Conservation (phyloP, 2,888 invertebrate genomes). For the Ectemnius continuus region DNA sequence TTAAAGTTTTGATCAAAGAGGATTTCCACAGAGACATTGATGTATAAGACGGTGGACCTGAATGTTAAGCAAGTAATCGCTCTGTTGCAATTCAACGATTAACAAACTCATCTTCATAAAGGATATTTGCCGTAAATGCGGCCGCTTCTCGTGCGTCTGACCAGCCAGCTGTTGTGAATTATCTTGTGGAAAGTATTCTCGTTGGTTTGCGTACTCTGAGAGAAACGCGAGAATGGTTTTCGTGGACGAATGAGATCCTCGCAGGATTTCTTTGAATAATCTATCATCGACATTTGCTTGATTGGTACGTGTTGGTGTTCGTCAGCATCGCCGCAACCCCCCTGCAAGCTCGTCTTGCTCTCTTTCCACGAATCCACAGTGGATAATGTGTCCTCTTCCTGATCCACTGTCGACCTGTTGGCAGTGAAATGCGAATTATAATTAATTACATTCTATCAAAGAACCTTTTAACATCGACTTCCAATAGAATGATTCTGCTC, state of each 20-base stretch:
- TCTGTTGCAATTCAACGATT: neutral
- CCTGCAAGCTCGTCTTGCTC: constrained; percentile 12
- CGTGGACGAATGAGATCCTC: constrained; percentile 10
- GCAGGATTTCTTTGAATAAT: constrained; percentile 8
- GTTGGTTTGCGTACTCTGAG: constrained; percentile 58
- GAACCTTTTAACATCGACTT: too few species aligned
- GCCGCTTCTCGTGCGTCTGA: constrained; percentile 68
- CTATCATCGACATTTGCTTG: too few species aligned
- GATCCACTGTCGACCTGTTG: constrained; percentile 31
- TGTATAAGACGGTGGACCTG: too few species aligned
- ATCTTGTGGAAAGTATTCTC: constrained; percentile 35
- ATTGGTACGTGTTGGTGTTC: neutral
- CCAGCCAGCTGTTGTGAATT: constrained; percentile 54
- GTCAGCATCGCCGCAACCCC: constrained; percentile 36
- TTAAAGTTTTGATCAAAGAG: too few species aligned
- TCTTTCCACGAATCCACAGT: constrained; percentile 11
- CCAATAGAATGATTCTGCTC: too few species aligned
- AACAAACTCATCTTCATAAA: constrained; percentile 28
- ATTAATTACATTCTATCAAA: neutral
- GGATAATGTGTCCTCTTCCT: constrained; percentile 18
- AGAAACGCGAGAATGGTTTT: constrained; percentile 28
- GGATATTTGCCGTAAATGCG: constrained; percentile 69
- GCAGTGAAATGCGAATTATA: too few species aligned
- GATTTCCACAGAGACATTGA: too few species aligned
- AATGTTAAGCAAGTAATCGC: neutral